These are phyloP conservation scores for Bruchidius siliquastri DNA, from an alignment of 2,888 invertebrate genomes.

Conservation along the genomic window DNA sequence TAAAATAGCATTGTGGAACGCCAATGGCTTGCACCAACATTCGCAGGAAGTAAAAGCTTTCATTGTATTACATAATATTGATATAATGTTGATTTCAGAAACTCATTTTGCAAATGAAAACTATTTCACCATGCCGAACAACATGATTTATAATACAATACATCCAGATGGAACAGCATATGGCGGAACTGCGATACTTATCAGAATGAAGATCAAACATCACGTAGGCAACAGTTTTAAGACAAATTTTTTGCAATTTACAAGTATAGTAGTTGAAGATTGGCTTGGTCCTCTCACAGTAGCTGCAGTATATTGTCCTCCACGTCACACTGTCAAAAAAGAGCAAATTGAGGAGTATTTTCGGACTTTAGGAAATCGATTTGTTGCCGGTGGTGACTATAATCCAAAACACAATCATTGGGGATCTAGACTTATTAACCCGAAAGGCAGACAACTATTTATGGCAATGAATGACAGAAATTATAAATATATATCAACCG, in stretches of 20 bases:
- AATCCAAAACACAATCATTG: constrained; percentile 22
- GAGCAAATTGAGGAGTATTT: constrained; percentile 17
- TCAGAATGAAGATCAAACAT: constrained; percentile 12
- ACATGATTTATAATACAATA: constrained; percentile 12
- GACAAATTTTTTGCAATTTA: not conserved
- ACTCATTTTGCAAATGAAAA: constrained; percentile 19
- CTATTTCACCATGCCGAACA: constrained; percentile 17
- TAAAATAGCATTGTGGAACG: constrained; percentile 8
- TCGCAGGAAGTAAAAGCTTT: not conserved
- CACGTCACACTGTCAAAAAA: constrained; percentile 21
- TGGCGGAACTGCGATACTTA: constrained; percentile 16
- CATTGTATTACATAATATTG: not conserved
- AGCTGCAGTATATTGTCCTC: constrained; percentile 22
- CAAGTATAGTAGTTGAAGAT: constrained; percentile 5
- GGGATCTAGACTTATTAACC: no score
- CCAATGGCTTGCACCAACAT: constrained; percentile 9
- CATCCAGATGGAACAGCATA: constrained; percentile 14
- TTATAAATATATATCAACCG: no score
- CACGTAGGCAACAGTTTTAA: constrained; percentile 13
- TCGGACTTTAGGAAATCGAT: constrained; percentile 17
- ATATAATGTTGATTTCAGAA: no score
- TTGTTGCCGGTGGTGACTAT: constrained; percentile 24
- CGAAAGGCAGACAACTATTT: no score
- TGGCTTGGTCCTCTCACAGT: not conserved
- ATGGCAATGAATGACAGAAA: no score